These are phyloP conservation scores for Triplophysa yarkandensis DNA, from an alignment of 2,797 vertebrate genomes.

Conservation along the genomic window DNA sequence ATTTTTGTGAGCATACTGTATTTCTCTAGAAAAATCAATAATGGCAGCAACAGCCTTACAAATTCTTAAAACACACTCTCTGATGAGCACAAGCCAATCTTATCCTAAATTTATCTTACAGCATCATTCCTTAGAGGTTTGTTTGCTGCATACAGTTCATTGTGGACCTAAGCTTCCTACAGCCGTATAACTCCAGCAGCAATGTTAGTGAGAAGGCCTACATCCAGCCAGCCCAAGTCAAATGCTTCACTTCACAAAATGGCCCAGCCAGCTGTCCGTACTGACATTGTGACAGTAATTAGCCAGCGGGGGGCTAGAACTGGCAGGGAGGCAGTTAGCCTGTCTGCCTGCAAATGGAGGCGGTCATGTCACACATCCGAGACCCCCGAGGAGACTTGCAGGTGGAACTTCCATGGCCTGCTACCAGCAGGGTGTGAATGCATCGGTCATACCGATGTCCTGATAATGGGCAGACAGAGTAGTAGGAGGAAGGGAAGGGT, in stretches of 20 bases:
- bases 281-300: constrained; percentile 56
- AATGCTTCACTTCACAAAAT: constrained; percentile 48
- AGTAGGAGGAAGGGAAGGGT: background rate
- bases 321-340: constrained; percentile 44
- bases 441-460: constrained; percentile 8
- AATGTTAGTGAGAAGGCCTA: constrained; percentile 21
- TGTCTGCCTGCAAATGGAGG: constrained; percentile 43
- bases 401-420: constrained; percentile 19
- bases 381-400: constrained; percentile 22
- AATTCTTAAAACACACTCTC: background rate
- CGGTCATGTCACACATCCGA: constrained; percentile 42
- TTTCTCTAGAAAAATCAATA: background rate
- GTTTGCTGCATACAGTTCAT: constrained; percentile 17
- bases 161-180: constrained; percentile 12
- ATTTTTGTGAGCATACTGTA: background rate
- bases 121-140: background rate
- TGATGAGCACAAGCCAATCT: background rate
- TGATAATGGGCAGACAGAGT: constrained; percentile 10
- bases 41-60: constrained; percentile 3
- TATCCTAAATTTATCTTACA: background rate
- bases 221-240: constrained; percentile 40
- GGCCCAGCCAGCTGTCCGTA: constrained; percentile 46
- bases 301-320: constrained; percentile 42
- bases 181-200: constrained; percentile 20
- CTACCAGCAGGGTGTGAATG: background rate